These are phyloP conservation scores for Oreamnos americanus DNA, from an alignment of 2,113 vertebrate genomes.

Conservation along the genomic window DNA sequence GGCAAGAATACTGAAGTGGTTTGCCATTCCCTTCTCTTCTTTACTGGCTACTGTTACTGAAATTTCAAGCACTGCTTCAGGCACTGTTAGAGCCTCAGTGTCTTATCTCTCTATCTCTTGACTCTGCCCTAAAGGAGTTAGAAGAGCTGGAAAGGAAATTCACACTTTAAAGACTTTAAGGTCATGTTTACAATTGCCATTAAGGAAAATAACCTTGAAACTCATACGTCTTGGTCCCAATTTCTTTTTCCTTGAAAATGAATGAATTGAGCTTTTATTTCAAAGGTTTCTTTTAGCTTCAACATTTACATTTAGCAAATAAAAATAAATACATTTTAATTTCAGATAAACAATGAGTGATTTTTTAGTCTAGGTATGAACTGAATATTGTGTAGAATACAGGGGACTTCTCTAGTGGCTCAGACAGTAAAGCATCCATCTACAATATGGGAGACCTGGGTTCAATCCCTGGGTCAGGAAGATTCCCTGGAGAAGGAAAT, in stretches of 20 bases:
- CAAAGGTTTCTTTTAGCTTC: neutral
- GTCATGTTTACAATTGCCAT: neutral
- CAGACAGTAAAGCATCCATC: no score
- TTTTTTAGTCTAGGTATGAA: neutral
- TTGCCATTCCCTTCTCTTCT: no score
- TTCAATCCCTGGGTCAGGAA: no score
- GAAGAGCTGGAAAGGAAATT: neutral
- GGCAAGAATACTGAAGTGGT: no score
- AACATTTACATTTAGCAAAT: neutral
- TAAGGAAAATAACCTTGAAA: neutral
- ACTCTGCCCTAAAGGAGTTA: neutral
- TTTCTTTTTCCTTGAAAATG: neutral
- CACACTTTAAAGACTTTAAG: neutral
- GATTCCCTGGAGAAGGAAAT: no score
- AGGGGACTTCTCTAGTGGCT: no score
- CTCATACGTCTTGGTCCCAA: neutral
- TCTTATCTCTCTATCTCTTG: neutral
- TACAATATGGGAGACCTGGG: no score
- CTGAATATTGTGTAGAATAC: neutral
- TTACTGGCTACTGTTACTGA: neutral
- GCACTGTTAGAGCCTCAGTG: neutral
- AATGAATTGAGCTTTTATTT: constrained; percentile 1
- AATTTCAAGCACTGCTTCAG: neutral
- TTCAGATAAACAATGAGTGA: neutral
- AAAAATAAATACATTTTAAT: constrained; percentile 3